Conservation (phyloP, 2,113 vertebrate genomes). For the Chloebia gouldiae region DNA sequence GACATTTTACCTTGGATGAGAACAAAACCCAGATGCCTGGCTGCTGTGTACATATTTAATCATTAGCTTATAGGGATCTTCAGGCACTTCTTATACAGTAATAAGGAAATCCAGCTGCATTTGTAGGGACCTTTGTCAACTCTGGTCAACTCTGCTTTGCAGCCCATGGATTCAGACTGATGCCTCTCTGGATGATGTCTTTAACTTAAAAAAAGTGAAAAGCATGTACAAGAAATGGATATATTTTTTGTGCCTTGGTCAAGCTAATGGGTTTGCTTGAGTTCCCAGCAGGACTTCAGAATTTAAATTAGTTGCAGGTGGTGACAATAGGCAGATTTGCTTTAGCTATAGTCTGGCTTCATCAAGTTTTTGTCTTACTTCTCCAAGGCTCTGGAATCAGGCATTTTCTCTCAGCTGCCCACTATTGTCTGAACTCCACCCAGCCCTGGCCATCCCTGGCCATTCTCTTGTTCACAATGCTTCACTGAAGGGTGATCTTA, state of each 20-base stretch:
- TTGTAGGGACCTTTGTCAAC: background rate
- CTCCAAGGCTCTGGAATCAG: background rate
- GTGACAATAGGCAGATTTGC: background rate
- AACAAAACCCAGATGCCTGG: background rate
- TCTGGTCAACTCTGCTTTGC: background rate
- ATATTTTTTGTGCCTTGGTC: background rate
- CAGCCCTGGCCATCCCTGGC: background rate
- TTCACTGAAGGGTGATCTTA: background rate
- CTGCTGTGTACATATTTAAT: background rate
- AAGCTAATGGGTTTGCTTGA: background rate
- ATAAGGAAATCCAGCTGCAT: background rate
- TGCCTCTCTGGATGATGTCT: background rate
- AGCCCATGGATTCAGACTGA: background rate
- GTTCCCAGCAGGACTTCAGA: slow-evolving; percentile 2
- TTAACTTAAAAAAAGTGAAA: background rate
- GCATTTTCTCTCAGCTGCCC: background rate
- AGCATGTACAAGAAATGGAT: background rate
- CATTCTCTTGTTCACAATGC: background rate
- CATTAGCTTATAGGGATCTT: background rate
- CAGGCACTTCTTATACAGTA: background rate
- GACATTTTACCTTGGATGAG: background rate
- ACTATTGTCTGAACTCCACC: background rate
- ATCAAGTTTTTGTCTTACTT: background rate
- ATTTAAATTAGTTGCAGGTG: slow-evolving; percentile 22
- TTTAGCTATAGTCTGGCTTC: background rate